phyloP scores from a whole-genome alignment of 2,113 vertebrate species.

The Actenoides lindsayi region DNA sequence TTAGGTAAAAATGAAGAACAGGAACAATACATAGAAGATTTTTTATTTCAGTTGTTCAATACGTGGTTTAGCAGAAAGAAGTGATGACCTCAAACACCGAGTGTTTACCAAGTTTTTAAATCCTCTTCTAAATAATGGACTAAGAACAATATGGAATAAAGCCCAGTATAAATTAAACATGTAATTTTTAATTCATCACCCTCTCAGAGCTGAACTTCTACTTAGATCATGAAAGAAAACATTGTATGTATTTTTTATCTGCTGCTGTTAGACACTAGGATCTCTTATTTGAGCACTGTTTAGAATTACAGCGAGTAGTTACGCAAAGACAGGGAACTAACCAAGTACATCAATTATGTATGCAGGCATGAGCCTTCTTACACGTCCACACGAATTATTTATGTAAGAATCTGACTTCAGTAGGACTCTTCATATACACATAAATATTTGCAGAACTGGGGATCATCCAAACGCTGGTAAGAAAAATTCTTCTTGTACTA shows the following conservation, averaged over 20 bases:
- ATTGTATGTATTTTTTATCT: neutral
- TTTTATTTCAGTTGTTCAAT: neutral
- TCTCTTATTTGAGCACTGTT: neutral
- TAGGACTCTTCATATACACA: neutral
- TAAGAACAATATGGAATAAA: neutral
- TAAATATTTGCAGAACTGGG: neutral
- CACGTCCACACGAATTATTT: neutral
- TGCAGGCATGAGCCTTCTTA: neutral
- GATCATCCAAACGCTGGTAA: neutral
- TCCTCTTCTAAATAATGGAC: neutral
- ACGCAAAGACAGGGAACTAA: neutral
- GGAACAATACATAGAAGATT: neutral
- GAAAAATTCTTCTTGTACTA: neutral
- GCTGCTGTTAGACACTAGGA: neutral
- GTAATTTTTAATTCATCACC: neutral
- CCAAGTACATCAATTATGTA: neutral
- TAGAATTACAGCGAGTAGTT: neutral
- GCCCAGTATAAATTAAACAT: constrained; percentile 12
- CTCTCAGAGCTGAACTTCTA: neutral
- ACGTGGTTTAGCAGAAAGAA: neutral
- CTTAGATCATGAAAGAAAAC: neutral
- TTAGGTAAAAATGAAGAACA: neutral
- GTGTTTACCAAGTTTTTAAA: neutral
- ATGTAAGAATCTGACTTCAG: neutral
- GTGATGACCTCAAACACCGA: neutral